Percentiles rank a stretch among this genome's conserved stretches.
These are phyloP conservation scores for Cygnus buccinator DNA, from an alignment of 2,113 vertebrate genomes.

Conservation along the genomic window DNA sequence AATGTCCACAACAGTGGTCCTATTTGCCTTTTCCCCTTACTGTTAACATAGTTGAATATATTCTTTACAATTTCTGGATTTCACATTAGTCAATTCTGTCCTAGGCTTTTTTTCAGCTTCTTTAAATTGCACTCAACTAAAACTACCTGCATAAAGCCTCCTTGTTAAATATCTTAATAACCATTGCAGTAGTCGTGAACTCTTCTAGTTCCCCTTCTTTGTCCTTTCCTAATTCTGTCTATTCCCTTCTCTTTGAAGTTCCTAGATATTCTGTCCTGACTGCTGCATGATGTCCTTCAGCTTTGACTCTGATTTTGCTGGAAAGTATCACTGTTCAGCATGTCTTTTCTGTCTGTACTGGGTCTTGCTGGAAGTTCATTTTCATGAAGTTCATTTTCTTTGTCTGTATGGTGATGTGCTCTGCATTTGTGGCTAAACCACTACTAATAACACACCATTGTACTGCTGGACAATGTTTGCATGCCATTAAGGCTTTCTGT, in stretches of 20 bases:
- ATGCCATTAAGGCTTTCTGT: neutral
- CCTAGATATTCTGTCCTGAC: neutral
- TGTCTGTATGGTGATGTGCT: neutral
- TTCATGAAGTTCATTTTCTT: neutral
- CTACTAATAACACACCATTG: neutral
- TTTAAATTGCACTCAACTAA: neutral
- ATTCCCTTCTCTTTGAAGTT: neutral
- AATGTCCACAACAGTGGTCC: neutral
- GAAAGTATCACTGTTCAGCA: neutral
- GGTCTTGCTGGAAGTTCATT: neutral
- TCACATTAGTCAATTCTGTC: neutral
- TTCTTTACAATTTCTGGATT: neutral
- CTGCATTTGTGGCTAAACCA: neutral
- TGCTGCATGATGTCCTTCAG: neutral
- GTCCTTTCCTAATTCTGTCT: neutral
- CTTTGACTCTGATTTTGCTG: neutral
- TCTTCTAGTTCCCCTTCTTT: neutral
- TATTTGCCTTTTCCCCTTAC: neutral
- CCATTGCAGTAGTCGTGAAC: neutral
- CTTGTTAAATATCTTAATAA: neutral
- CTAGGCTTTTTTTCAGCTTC: neutral
- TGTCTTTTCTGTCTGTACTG: neutral
- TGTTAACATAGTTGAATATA: neutral
- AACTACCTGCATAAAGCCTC: neutral
- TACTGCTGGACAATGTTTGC: neutral